These are phyloP conservation scores for Smittia sp. DNA, from an alignment of 2,888 invertebrate species.

Conservation along the genomic window DNA sequence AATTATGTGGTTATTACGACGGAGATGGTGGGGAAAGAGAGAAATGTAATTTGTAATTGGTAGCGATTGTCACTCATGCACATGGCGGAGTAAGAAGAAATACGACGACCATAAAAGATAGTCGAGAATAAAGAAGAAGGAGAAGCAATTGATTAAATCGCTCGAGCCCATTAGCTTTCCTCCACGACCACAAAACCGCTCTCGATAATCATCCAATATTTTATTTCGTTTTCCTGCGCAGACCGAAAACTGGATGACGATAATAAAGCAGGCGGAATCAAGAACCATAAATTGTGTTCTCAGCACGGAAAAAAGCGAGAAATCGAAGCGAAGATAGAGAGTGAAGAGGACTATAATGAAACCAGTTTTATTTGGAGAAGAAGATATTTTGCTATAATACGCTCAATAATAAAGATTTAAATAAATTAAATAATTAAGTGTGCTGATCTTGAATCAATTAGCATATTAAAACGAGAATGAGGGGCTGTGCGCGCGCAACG, in stretches of 20 bases:
- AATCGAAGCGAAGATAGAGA: background rate
- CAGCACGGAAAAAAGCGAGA: background rate
- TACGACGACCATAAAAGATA: no score
- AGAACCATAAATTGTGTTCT: slow-evolving; percentile 19
- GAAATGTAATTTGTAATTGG: slow-evolving; percentile 39
- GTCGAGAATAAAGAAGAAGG: no score
- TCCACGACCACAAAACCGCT: slow-evolving; percentile 10
- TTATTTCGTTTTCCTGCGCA: background rate
- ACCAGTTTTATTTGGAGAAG: slow-evolving; percentile 17
- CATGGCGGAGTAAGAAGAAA: background rate
- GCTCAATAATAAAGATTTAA: slow-evolving; percentile 38
- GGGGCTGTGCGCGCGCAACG: no score
- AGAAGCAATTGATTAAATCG: background rate
- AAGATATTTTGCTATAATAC: slow-evolving; percentile 10
- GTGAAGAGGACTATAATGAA: background rate
- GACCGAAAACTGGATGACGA: background rate
- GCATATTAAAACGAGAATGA: slow-evolving; percentile 24
- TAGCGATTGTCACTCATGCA: slow-evolving; percentile 36
- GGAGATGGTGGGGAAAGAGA: slow-evolving; percentile 1
- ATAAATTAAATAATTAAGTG: slow-evolving; percentile 41
- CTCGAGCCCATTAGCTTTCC: slow-evolving; percentile 26
- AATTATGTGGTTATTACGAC: slow-evolving; percentile 39
- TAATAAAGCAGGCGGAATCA: background rate
- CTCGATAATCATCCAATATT: slow-evolving; percentile 31
- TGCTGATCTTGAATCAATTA: slow-evolving; percentile 38